Evolutionary conservation across 2,797 vertebrate genomes (phyloP).

Genomic region (Peromyscus melanophrys): DNA sequence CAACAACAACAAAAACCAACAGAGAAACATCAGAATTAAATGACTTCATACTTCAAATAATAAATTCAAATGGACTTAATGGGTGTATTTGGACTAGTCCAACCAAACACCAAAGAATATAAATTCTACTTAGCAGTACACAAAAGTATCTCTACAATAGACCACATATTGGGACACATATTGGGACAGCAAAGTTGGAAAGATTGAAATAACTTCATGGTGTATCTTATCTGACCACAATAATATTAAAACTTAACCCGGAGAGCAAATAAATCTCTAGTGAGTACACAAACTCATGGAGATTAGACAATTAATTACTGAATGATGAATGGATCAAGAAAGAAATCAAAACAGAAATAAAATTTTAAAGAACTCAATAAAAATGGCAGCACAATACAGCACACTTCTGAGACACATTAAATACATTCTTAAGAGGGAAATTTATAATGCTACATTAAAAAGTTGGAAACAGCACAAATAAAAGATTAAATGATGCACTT

Average conservation of each 20-base stretch:
- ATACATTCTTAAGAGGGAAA: not conserved
- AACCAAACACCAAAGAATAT: not conserved
- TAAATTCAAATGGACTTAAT: not conserved
- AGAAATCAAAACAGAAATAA: not conserved
- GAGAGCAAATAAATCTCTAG: not conserved
- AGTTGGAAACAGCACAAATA: not conserved
- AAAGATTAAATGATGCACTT: not conserved
- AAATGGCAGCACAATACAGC: not conserved
- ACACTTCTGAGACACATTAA: not conserved
- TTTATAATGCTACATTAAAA: not conserved
- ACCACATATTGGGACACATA: no score
- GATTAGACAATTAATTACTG: not conserved
- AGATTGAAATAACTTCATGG: not conserved
- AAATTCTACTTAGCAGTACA: not conserved
- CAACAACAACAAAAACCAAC: no score
- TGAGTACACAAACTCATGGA: not conserved
- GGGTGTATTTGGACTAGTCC: no score
- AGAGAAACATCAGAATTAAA: not conserved
- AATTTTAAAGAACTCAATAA: not conserved
- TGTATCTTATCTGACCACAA: not conserved
- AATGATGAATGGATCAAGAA: not conserved
- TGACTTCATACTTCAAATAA: not conserved
- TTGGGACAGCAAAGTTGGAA: not conserved
- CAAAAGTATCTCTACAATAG: not conserved
- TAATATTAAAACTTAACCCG: not conserved